Evolutionary conservation across 2,888 invertebrate genomes (phyloP), one percentile per base, ranked within the genome.

Genomic region (Coleophora deauratella): DNA sequence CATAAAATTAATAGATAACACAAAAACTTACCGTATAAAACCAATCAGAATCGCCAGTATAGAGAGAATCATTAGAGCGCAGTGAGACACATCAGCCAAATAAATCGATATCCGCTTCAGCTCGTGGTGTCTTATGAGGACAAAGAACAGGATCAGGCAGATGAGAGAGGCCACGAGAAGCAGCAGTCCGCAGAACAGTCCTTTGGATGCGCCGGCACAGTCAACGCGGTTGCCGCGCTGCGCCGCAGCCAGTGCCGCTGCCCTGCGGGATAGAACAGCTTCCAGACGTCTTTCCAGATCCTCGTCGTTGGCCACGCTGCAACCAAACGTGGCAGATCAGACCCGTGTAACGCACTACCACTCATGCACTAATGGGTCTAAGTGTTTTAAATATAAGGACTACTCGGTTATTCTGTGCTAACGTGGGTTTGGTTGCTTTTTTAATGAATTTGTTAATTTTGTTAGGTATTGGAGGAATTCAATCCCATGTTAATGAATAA

Each of bases 131-230:
- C 93, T 93, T 55, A 97, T 93, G 62, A 98, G 89, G 52, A 98
- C 97, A 87, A 97, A 97, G 92, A 97, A 98, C 52, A 97, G 90
- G 62, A 98, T 97, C 72, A 98, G 88, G 79, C 96, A 96, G 76
- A 97, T 97, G 57, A 97, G 88, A 14, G 96, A 95, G 42, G 94
- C 95, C 53, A 97, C 96, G 59, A 97, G 88, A 50, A 96, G 89
- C 46, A 97, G 88, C 39, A 97, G 88, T 59, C 97, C 97, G 76
- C 95, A 94, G 89, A 97, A 97, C 40, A 97, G 89, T 54, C 96
- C 96, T 72, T 95, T 95, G 65, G 96, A 96, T 27, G 98, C 96
- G 21, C 97, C 97, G 32, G 97, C 94, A 72, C 98, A 98, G 84
- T 98, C 97, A 44, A 97, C 94, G 39, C 95, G 90, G 52, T 94